A percentile compares a stretch with the other conserved stretches of the same genome.
These are phyloP conservation scores for Plebejus anna DNA, from an alignment of 2,888 invertebrate genomes.

Conservation along the genomic window DNA sequence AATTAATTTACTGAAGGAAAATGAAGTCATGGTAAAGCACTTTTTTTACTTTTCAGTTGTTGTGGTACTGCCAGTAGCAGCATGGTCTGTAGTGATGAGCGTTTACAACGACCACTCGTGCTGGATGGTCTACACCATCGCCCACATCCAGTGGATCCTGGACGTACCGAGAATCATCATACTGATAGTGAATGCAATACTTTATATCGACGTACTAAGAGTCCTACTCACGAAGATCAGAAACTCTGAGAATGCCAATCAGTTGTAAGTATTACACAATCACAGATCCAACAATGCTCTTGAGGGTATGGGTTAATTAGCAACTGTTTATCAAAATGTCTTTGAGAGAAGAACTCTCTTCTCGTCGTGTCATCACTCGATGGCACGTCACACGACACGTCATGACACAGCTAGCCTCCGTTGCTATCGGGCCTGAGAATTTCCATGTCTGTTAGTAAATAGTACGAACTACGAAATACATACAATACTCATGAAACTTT, in stretches of 20 bases:
- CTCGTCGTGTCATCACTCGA: no score
- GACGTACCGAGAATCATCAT: constrained; percentile 81
- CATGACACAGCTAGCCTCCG: no score
- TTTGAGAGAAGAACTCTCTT: no score
- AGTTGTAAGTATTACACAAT: constrained; percentile 55
- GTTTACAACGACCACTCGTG: constrained; percentile 75
- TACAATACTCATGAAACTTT: background rate
- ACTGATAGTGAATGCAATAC: constrained; percentile 76
- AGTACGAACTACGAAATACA: background rate
- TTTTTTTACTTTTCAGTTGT: constrained; percentile 50
- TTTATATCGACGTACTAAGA: constrained; percentile 83
- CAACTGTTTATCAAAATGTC: no score
- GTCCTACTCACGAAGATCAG: constrained; percentile 83
- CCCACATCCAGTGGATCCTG: constrained; percentile 80
- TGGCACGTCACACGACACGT: no score
- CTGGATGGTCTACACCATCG: constrained; percentile 80
- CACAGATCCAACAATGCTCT: background rate
- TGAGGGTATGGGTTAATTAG: no score
- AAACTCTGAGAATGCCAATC: constrained; percentile 71
- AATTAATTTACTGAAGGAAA: no score
- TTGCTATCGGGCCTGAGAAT: no score
- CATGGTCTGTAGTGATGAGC: constrained; percentile 78
- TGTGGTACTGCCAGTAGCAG: constrained; percentile 72
- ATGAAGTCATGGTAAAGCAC: no score
- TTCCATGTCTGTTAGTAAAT: background rate